Evolutionary conservation across 2,888 invertebrate species (phyloP), one percentile per base, ranked within the genome.

Genomic region (Noctua pronuba): DNA sequence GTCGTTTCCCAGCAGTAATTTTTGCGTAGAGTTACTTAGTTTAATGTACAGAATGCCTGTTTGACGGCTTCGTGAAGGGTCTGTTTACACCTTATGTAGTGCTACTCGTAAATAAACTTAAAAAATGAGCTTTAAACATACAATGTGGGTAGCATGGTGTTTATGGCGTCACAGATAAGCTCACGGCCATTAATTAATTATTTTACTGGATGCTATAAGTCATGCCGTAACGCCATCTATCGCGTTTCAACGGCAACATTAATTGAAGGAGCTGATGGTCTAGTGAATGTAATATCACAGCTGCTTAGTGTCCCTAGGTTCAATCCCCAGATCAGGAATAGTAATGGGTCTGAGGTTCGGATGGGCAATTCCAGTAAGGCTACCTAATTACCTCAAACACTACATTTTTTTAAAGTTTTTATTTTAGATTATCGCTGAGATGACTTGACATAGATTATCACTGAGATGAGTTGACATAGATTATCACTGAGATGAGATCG

Each of bases 191-290:
- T 44, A 4, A 21, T n/a, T n/a, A 10, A 6, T 46, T 18, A 35
- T 60, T 52, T 55, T 55, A 55, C n/a, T n/a, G 55, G n/a, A 55
- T 28, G 21, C 21, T 41, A 6, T 66, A 28, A 41, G 21, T 44
- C 28, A 4, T 31, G 24, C 16, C 16, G 16, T n/a, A n/a, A 41
- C 65, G 70, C 65, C 70, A 70, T 70, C 71, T 71, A 41, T 67
- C 2, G 16, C 41, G 41, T 31, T 28, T 31, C 0, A 28, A 28
- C 16, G 2, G 58, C 28, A 58, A 28, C 16, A 58, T 28, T 11
- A 58, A 2, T 41, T 1, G 41, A 31, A 24, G 10, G 1, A 31
- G 16, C 21, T 1, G 10, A 31, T 13, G 21, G 5, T 16, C 7
- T 13, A 16, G 13, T 70, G 38, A 13, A 41, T 28, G 0, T 70